Conservation (phyloP, 2,797 vertebrate genomes). For the Otus scops region DNA sequence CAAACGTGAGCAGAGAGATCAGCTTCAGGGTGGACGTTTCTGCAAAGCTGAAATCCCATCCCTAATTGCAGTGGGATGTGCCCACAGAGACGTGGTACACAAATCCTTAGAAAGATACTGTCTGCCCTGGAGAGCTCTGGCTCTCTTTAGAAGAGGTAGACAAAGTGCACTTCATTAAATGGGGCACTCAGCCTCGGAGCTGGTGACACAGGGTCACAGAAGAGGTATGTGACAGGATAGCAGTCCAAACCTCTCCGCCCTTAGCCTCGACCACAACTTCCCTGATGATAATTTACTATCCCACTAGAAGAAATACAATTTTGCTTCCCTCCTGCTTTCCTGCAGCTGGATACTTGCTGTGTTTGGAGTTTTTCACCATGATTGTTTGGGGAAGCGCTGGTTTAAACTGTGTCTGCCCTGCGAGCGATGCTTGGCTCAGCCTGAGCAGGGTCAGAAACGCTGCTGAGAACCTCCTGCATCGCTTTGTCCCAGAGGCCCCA, state of each 20-base stretch:
- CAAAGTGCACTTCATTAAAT: not conserved
- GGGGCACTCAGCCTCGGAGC: not conserved
- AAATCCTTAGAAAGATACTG: not conserved
- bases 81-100: not conserved
- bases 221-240: not conserved
- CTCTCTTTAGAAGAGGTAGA: not conserved
- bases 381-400: not conserved
- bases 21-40: not conserved
- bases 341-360: not conserved
- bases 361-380: not conserved
- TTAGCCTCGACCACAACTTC: not conserved
- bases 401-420: not conserved
- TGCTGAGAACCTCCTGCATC: not conserved
- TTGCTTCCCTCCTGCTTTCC: not conserved
- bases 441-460: not conserved
- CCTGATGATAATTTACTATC: not conserved
- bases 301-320: not conserved
- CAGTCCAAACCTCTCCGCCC: not conserved
- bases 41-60: not conserved
- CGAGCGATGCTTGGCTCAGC: not conserved
- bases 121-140: not conserved
- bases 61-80: not conserved
- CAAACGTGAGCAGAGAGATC: not conserved
- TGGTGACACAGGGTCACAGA: not conserved
- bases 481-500: not conserved